Base-by-base conservation (phyloP, 2,113 vertebrate species). In the Stomatorhinus ivindoensis region DNA sequence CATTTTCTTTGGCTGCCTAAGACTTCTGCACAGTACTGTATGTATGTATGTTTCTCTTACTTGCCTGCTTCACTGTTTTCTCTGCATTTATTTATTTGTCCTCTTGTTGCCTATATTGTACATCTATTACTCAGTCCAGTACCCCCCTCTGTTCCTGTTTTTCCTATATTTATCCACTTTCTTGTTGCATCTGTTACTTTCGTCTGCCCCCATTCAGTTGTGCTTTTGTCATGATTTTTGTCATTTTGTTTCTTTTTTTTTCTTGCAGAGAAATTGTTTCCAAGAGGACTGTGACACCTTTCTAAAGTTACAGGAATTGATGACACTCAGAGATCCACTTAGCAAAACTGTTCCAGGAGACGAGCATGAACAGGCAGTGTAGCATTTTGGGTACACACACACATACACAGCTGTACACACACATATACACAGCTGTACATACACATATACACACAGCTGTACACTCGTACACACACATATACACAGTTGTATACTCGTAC, bases 251-350 rank as follows among this genome's bases (percentile, higher is more conserved):
- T 91, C 13, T 90, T 3, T 76, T 88, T 21, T 90, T 55, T 91
- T 61, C 44, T 88, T 90, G 19, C 90, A 96, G 96, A 95, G 93
- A 90, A 96, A 96, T 92, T 31, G 19, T 42, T 95, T 95, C 89
- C 88, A 92, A 27, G 15, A 85, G 50, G 92, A 94, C 27, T 94
- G 92, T 91, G 92, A 93, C 5, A 17, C 82, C 53, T 93, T 92
- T 46, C 1, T 92, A 24, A 94, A 92, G 91, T 93, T 96, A 87
- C 90, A 94, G 58, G 91, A 95, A 50, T 13, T 94, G 1, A 91
- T 95, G 91, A 17, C 88, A 17, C 84, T 83, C 55, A 89, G 83
- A 88, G 91, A 94, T 88, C 91, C 93, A 65, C 87, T 93, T 3
- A 90, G 89, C 90, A 93, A 91, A 92, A 91, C 48, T 2, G 47